Percentiles rank a stretch among this genome's conserved stretches.
Evolutionary conservation across 2,113 vertebrate species (phyloP).

Genomic region (Grammomys dolichurus): DNA sequence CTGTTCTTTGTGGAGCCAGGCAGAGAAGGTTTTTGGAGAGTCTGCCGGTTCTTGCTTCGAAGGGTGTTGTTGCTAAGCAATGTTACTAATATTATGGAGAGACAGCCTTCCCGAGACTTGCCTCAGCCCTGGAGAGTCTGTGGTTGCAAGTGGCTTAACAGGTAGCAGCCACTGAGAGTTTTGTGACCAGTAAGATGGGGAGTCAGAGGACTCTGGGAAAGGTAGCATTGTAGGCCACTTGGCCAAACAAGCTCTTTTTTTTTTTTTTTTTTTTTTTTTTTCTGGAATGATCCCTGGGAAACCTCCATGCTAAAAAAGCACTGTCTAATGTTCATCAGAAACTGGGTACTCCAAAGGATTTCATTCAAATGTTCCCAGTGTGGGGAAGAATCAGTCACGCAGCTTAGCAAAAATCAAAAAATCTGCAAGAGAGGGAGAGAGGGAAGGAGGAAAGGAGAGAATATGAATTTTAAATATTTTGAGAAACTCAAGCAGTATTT

Average conservation of each 20-base stretch:
- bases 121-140: constrained; percentile 38
- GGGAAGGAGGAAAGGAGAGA: not conserved
- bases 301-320: not conserved
- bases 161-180: not conserved
- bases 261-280: not conserved
- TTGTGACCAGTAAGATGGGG: not conserved
- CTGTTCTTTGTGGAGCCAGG: constrained; percentile 64
- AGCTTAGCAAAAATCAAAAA: constrained; percentile 39
- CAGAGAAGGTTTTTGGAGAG: constrained; percentile 72
- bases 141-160: constrained; percentile 48
- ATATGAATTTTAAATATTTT: constrained; percentile 45
- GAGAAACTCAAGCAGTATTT: constrained; percentile 22
- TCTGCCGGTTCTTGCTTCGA: constrained; percentile 67
- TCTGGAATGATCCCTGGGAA: not conserved
- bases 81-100: constrained; percentile 79
- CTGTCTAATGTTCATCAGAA: constrained; percentile 44
- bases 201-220: not conserved
- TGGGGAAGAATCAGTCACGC: constrained; percentile 56
- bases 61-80: constrained; percentile 80
- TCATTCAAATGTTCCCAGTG: constrained; percentile 16
- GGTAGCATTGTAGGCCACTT: not conserved
- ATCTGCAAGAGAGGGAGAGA: not conserved
- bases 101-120: constrained; percentile 56
- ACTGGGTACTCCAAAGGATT: constrained; percentile 42
- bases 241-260: not conserved